A percentile compares a stretch with the other conserved stretches of the same genome.
phyloP scores from a whole-genome alignment of 2,113 vertebrate species.

The Aix galericulata region DNA sequence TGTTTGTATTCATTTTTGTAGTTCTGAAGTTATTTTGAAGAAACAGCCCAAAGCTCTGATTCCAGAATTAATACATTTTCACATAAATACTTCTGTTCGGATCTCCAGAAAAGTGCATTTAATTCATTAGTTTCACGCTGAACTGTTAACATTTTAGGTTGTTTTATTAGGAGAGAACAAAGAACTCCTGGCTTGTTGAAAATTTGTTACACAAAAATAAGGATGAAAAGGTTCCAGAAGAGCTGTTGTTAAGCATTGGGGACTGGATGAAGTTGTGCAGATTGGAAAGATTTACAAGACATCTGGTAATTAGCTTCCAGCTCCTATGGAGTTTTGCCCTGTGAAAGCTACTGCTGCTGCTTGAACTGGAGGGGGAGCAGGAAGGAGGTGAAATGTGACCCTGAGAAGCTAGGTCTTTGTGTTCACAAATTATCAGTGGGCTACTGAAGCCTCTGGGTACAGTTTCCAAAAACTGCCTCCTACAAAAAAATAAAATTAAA shows the following conservation, averaged over 20 bases:
- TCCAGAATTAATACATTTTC: constrained; percentile 36
- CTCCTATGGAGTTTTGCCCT: constrained; percentile 4
- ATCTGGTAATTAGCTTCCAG: constrained; percentile 44
- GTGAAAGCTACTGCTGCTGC: not conserved
- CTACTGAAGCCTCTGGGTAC: not conserved
- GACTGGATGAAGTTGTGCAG: constrained; percentile 29
- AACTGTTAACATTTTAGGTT: constrained; percentile 58
- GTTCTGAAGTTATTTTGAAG: constrained; percentile 37
- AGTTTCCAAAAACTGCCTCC: not conserved
- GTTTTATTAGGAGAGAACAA: constrained; percentile 53
- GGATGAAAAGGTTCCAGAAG: constrained; percentile 48
- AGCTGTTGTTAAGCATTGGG: constrained; percentile 27
- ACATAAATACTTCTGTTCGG: constrained; percentile 2
- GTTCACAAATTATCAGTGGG: not conserved
- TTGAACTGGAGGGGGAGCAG: not conserved
- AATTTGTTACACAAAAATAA: constrained; percentile 45
- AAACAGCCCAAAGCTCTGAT: constrained; percentile 16
- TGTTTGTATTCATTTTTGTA: constrained; percentile 31
- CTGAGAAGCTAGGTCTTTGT: not conserved
- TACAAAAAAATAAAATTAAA: not conserved
- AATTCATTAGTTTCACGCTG: constrained; percentile 43
- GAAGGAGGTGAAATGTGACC: not conserved
- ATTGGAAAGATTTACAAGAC: constrained; percentile 45
- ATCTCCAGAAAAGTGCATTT: constrained; percentile 21
- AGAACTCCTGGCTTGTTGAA: constrained; percentile 38